Percentiles rank a stretch among this genome's conserved stretches.
These are phyloP conservation scores for Phymatocera aterrima DNA, from an alignment of 2,888 invertebrate species.

Conservation along the genomic window DNA sequence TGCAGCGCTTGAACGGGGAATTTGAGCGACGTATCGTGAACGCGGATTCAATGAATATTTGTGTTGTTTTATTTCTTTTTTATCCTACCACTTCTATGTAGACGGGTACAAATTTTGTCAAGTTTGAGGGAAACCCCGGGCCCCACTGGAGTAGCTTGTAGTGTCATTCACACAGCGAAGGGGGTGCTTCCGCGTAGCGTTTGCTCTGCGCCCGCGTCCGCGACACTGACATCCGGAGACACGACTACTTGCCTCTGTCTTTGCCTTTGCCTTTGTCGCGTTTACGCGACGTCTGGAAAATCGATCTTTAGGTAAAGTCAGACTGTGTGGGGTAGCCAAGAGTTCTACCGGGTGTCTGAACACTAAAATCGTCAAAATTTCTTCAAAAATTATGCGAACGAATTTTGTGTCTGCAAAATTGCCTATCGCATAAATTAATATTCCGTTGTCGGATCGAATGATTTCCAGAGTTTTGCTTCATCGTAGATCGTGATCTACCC, in stretches of 20 bases:
- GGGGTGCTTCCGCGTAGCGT: constrained; percentile 10
- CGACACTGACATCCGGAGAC: constrained; percentile 26
- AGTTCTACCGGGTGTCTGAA: background rate
- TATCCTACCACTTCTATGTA: background rate
- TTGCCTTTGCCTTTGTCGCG: constrained; percentile 10
- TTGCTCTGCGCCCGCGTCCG: background rate
- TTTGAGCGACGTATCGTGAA: too few species aligned
- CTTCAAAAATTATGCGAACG: too few species aligned
- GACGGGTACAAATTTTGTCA: background rate
- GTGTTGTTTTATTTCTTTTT: too few species aligned
- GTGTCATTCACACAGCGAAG: constrained; percentile 21
- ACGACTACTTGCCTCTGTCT: constrained; percentile 10
- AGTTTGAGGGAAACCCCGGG: constrained; percentile 22
- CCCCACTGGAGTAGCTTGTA: background rate
- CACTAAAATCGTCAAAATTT: background rate
- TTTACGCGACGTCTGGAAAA: constrained; percentile 29
- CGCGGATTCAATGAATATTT: too few species aligned
- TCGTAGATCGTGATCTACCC: too few species aligned
- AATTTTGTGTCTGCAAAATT: too few species aligned
- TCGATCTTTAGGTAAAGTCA: constrained; percentile 21
- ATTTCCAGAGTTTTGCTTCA: too few species aligned
- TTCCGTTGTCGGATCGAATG: too few species aligned
- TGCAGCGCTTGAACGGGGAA: too few species aligned
- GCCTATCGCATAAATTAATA: too few species aligned
- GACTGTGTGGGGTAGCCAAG: background rate